Base-by-base conservation (phyloP, 2,888 invertebrate genomes). In the Drosophila glabriapex region DNA sequence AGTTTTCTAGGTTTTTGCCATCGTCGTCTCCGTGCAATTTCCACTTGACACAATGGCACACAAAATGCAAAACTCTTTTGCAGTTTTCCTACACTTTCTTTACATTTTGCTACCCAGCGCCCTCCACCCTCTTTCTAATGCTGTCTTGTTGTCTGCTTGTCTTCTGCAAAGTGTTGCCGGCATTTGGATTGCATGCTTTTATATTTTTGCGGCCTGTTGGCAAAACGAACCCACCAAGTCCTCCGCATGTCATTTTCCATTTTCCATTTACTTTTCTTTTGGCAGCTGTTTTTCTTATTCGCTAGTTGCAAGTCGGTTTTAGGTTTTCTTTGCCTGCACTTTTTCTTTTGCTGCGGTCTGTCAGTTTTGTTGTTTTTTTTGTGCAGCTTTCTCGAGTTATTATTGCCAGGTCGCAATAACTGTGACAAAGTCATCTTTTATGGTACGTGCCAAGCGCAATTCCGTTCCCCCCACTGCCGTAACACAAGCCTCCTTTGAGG, bases 11-110 rank as follows among this genome's bases (percentile, higher is more conserved):
- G 67, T 75, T 74, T 78, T 70, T 55, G 73, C 80, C 73, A 68
- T 60, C 71, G 56, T 56, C 39, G 68, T 61, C 80, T 76, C 59
- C 65, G 60, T 80, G 81, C 86, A 83, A 86, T 80, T 87, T 84
- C 81, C 85, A 91, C 91, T 91, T 91, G 91, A 91, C 92, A 91
- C 91, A 91, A 90, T 91, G 89, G 87, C 92, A 89, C 91, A 91
- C 85, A 91, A 91, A 84, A 91, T 91, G 91, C 92, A 91, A 84
- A 79, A 76, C 76, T 69, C 85, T 79, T 77, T 80, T 75, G 64
- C 78, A 61, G 74, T 55, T 72, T 50, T 22, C 14, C 3, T 22
- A 12, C n/a, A n/a, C 9, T n/a, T 49, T n/a, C n/a, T 14, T 35
- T 14, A 10, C 12, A 16, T 37, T 55, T 29, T 31, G n/a, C 50